These are phyloP conservation scores for Drosophila multiciliata DNA, from an alignment of 2,888 invertebrate species.

Conservation along the genomic window DNA sequence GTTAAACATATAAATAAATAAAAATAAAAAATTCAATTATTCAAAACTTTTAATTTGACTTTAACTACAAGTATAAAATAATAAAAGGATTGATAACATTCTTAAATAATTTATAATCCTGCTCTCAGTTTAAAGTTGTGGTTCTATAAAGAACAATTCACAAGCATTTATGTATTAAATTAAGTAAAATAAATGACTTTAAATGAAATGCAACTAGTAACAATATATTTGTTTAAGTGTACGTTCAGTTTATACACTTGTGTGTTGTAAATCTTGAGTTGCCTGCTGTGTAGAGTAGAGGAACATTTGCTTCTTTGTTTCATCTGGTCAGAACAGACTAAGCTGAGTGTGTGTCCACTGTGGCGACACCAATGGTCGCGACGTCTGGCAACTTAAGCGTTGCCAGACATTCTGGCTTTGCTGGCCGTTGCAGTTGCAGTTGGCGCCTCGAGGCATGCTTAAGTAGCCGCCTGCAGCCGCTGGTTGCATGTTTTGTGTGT, in stretches of 20 bases:
- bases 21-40: neutral
- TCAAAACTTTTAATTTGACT: neutral
- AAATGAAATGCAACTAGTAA: neutral
- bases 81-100: neutral
- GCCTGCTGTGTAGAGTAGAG: slow-evolving; percentile 11
- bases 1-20: neutral
- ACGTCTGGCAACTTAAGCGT: slow-evolving; percentile 72
- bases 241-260: neutral
- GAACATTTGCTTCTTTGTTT: slow-evolving; percentile 17
- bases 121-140: neutral
- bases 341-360: neutral
- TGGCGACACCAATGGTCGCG: slow-evolving; percentile 71
- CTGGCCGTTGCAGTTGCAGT: slow-evolving; percentile 9
- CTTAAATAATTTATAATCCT: neutral
- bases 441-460: slow-evolving; percentile 72
- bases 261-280: slow-evolving; percentile 15
- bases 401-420: slow-evolving; percentile 81
- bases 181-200: neutral
- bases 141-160: neutral
- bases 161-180: neutral
- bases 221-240: neutral
- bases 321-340: slow-evolving; percentile 25
- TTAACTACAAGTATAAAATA: neutral
- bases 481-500: slow-evolving; percentile 31
- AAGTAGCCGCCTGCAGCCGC: slow-evolving; percentile 52